Base-by-base conservation (phyloP, 1,140 invertebrate genomes). In the Formica exsecta region DNA sequence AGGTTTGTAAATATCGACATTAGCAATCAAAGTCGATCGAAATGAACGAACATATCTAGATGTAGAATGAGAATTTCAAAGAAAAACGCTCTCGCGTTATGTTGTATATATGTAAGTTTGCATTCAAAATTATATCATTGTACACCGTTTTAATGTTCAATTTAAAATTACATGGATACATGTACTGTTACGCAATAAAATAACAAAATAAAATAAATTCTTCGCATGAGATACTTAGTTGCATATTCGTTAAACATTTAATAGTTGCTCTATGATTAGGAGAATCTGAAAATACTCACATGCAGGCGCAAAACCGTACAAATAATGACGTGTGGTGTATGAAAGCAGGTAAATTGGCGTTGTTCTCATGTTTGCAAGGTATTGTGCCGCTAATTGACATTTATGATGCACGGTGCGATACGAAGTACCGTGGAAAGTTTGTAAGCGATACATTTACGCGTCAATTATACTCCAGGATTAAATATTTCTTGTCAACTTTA, bases 361-460 rank as follows among this genome's bases (percentile, higher is more conserved):
- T 83, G 79, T 83, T 83, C 66, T 68, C 77, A 70, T 59, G 65
- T 84, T 86, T 70, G 36, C 61, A 48, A 41, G 61, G 38, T 83
- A 68, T 68, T 83, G 74, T 64, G n/a, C n/a, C 9, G 57, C 75
- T 87, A 87, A 87, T 87, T 86, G 86, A 87, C 84, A 77, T 80
- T 87, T 79, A 86, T 85, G 51, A 86, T 71, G 66, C 62, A 71
- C 66, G 74, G 19, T 25, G 83, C 38, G 84, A 87, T 87, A 87
- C 62, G 51, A 76, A 65, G 70, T 85, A 62, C 13, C 29, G 29
- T 80, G 75, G 54, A 54, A 86, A 86, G 48, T 80, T 86, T 29
- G 75, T 70, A 80, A 80, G 25, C 76, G 65, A 81, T 85, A 75
- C 44, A 59, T 66, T 68, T 85, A 41, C 68, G 32, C 64, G 83